phyloP scores from a whole-genome alignment of 2,113 vertebrate genomes.

The Ammodytes marinus region DNA sequence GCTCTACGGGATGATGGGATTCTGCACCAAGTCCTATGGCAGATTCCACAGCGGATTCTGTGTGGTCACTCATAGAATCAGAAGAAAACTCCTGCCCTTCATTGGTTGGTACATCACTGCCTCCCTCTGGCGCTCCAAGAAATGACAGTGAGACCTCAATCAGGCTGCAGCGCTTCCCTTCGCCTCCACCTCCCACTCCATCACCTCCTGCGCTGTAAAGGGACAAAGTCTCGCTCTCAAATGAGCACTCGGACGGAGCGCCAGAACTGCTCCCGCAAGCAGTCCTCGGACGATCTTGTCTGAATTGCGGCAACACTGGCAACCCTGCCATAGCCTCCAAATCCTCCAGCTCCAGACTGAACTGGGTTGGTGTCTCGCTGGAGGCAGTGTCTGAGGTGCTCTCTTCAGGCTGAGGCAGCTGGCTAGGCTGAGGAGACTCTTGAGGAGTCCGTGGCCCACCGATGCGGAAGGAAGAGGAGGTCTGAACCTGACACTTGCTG shows the following conservation, averaged over 20 bases:
- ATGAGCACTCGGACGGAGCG: slow-evolving; percentile 84
- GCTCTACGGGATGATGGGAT: slow-evolving; percentile 32
- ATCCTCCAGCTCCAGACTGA: slow-evolving; percentile 82
- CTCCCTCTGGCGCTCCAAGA: slow-evolving; percentile 67
- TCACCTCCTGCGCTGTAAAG: slow-evolving; percentile 63
- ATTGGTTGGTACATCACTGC: slow-evolving; percentile 81
- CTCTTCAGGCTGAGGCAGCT: slow-evolving; percentile 61
- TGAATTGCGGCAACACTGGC: slow-evolving; percentile 18
- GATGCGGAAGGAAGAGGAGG: slow-evolving; percentile 90
- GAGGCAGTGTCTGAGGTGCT: slow-evolving; percentile 81
- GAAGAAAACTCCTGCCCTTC: slow-evolving; percentile 82
- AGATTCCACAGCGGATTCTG: slow-evolving; percentile 68
- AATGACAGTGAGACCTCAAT: slow-evolving; percentile 85
- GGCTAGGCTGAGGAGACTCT: slow-evolving; percentile 43
- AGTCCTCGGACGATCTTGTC: slow-evolving; percentile 29
- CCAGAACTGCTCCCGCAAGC: slow-evolving; percentile 79
- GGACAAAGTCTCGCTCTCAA: slow-evolving; percentile 82
- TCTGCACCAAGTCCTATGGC: not conserved
- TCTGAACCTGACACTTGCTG: slow-evolving; percentile 93
- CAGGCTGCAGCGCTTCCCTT: slow-evolving; percentile 68
- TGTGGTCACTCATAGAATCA: slow-evolving; percentile 89
- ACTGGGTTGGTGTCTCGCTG: slow-evolving; percentile 83
- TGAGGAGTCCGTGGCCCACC: slow-evolving; percentile 76
- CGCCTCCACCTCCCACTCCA: slow-evolving; percentile 26
- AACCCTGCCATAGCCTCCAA: slow-evolving; percentile 38